Evolutionary conservation across 2,888 invertebrate genomes (phyloP).

Genomic region (Subacronicta megacephala): DNA sequence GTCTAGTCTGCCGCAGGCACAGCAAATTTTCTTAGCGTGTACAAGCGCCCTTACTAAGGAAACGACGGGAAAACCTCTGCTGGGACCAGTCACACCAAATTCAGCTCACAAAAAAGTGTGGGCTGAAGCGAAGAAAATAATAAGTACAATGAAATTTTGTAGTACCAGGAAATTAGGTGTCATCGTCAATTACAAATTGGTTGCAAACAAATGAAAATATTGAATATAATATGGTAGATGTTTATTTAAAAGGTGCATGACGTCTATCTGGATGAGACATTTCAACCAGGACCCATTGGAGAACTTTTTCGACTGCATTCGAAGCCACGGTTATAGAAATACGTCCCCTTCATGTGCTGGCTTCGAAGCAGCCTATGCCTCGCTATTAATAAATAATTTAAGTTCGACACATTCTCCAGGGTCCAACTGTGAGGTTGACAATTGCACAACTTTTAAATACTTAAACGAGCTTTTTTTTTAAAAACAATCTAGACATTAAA

Average conservation of each 20-base stretch:
- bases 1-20: too few species aligned
- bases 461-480: too few species aligned
- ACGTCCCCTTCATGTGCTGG: constrained; percentile 20
- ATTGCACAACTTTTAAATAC: constrained; percentile 4
- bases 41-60: neutral
- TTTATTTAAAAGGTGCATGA: constrained; percentile 13
- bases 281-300: constrained; percentile 11
- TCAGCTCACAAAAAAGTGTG: constrained; percentile 4
- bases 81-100: neutral
- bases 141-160: constrained; percentile 6
- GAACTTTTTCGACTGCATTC: constrained; percentile 14
- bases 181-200: constrained; percentile 3
- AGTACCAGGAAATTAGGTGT: neutral
- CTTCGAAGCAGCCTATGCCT: constrained; percentile 23
- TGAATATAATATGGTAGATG: constrained; percentile 3
- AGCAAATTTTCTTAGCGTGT: too few species aligned
- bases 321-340: constrained; percentile 20
- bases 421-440: constrained; percentile 16
- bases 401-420: constrained; percentile 6
- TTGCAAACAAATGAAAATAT: neutral
- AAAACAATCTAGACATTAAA: too few species aligned
- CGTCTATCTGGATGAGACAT: constrained; percentile 21
- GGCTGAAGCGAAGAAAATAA: neutral
- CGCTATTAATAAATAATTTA: constrained; percentile 25
- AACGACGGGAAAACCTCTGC: constrained; percentile 1